Percentiles rank a stretch among this genome's conserved stretches.
Evolutionary conservation across 2,888 invertebrate species (phyloP).

Genomic region (Tiphia femorata): DNA sequence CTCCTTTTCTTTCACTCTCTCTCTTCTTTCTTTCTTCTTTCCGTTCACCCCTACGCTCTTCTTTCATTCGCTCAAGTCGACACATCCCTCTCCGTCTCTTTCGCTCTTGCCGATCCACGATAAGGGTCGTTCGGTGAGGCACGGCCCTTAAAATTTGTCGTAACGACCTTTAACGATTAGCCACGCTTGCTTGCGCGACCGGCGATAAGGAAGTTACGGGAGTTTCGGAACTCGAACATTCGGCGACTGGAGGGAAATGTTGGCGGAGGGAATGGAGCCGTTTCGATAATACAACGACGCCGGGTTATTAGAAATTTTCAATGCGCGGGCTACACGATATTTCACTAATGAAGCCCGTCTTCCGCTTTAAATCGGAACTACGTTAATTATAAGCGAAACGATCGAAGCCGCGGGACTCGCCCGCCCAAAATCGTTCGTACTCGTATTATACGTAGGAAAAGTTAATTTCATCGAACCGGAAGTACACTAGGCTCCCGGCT

Average conservation of each 20-base stretch:
- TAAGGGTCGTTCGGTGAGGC: constrained; percentile 19
- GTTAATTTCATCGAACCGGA: too few relatives aligned
- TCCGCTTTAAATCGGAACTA: neutral
- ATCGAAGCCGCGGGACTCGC: too few relatives aligned
- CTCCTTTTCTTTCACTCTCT: neutral
- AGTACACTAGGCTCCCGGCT: too few relatives aligned
- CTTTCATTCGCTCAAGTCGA: neutral
- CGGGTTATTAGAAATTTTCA: too few relatives aligned
- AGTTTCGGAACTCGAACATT: constrained; percentile 6
- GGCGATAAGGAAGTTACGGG: constrained; percentile 16
- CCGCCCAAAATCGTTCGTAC: too few relatives aligned
- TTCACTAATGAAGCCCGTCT: neutral
- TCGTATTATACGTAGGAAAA: too few relatives aligned
- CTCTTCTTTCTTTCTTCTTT: neutral
- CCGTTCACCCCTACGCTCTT: too few relatives aligned
- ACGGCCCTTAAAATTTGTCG: constrained; percentile 33
- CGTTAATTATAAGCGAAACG: too few relatives aligned
- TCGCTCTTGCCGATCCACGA: constrained; percentile 12
- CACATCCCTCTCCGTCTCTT: too few relatives aligned
- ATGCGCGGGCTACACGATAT: neutral
- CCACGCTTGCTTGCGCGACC: constrained; percentile 19
- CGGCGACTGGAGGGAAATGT: neutral
- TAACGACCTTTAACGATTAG: constrained; percentile 30
- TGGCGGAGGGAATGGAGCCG: neutral
- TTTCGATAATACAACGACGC: neutral